Evolutionary conservation across 2,113 vertebrate species (phyloP).

Genomic region (Semicossyphus pulcher): DNA sequence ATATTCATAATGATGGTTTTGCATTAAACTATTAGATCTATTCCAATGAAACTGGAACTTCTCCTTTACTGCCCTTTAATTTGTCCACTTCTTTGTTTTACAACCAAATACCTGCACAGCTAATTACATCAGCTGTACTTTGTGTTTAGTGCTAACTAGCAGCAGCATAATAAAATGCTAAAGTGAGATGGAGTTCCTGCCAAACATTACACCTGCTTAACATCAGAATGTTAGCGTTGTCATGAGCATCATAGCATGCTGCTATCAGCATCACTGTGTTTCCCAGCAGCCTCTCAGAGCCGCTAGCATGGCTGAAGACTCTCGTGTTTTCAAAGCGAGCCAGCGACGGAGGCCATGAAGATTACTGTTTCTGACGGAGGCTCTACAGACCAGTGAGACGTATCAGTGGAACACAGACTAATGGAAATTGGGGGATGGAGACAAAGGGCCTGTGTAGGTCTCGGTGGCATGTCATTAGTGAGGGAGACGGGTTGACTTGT

Average conservation of each 20-base stretch:
- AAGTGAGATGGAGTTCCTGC: no score
- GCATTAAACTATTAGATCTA: no score
- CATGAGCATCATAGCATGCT: not conserved
- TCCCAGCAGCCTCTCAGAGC: not conserved
- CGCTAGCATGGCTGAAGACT: not conserved
- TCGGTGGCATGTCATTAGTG: constrained; percentile 71
- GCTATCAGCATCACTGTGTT: not conserved
- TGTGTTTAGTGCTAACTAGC: not conserved
- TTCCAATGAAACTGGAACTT: no score
- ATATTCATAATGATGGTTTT: no score
- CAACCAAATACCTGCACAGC: not conserved
- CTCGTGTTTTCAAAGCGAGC: not conserved
- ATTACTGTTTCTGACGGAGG: constrained; percentile 40
- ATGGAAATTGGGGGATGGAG: constrained; percentile 60
- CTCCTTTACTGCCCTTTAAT: no score
- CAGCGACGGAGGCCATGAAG: constrained; percentile 18
- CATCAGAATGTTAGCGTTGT: not conserved
- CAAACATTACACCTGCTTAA: not conserved
- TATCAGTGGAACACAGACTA: constrained; percentile 53
- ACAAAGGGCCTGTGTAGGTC: constrained; percentile 61
- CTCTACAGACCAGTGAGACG: constrained; percentile 42
- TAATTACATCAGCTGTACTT: not conserved
- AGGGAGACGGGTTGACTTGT: constrained; percentile 63
- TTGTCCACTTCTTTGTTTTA: not conserved
- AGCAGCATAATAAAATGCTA: no score